Percentiles rank a stretch among this genome's conserved stretches.
phyloP scores from a whole-genome alignment of 2,888 invertebrate species.

The Adineta ricciae region DNA sequence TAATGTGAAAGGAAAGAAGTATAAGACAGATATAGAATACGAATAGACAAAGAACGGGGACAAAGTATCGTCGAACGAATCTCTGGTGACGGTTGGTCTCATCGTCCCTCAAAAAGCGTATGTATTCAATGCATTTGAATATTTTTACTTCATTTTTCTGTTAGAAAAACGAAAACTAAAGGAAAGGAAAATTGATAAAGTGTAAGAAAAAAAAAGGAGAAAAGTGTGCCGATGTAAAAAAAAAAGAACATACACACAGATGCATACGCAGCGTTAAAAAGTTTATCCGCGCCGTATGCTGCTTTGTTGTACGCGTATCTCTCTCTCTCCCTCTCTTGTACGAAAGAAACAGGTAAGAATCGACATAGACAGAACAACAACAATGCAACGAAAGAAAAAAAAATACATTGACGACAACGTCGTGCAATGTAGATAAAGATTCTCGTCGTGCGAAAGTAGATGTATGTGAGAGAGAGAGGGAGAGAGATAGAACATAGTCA shows the following conservation, averaged over 20 bases:
- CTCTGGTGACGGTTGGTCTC: neutral
- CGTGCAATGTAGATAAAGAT: neutral
- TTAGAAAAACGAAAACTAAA: neutral
- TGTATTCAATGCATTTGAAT: neutral
- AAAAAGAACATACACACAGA: neutral
- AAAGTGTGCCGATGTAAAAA: neutral
- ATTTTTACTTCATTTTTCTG: neutral
- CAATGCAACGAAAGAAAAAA: neutral
- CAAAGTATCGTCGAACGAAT: neutral
- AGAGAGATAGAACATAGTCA: neutral
- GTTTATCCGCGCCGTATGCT: neutral
- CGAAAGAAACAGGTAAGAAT: constrained; percentile 5
- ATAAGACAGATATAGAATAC: neutral
- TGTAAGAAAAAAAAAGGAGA: neutral
- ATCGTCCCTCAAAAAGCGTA: neutral
- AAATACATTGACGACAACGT: neutral
- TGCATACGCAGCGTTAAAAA: neutral
- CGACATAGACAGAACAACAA: neutral
- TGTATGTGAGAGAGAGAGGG: neutral
- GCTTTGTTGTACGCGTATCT: neutral
- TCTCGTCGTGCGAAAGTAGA: constrained; percentile 8
- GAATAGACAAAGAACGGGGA: neutral
- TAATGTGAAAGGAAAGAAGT: neutral
- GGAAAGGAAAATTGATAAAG: neutral
- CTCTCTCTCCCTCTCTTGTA: neutral